Base-by-base conservation (phyloP, 1,140 invertebrate species). In the Aphaenogaster rudis region DNA sequence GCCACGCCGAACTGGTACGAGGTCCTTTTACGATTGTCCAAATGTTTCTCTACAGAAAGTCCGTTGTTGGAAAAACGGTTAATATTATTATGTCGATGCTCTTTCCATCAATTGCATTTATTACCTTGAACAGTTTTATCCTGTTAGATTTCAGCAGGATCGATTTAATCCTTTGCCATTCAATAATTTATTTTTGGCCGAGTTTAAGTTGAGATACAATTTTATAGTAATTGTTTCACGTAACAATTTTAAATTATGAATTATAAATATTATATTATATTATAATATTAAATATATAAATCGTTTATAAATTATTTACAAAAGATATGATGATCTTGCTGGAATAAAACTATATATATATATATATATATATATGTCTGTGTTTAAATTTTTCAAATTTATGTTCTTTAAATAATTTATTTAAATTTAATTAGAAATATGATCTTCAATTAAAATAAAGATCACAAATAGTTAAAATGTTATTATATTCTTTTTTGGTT, bases 1-100 rank as follows among this genome's bases (percentile, higher is more conserved):
- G 66, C 72, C 17, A 81, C 54, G 39, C 54, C 54, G 67, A 28
- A 57, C 45, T 76, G 69, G 54, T 84, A 82, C 79, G 39, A 28
- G 28, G 17, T 17, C 28, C 45, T 48, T 74, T 84, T 63, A 63
- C 69, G n/a, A 84, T 76, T 76, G 33, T n/a, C 28, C 13, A 61
- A 82, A 82, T 67, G 11, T 13, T 64, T 45, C 61, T 80, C 28
- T 61, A 11, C 36, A 39, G 39, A 61, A 45, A 81, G 48, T 21
- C 4, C 6, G 71, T 48, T 5, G 21, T 50, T 21, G 28, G 48
- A 72, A 13, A 74, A 59, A 71, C 15, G 28, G 54, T 57, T 50
- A 28, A 28, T 52, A 54, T 39, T 66, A 79, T 36, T 28, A 36
- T 33, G 61, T 54, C 36, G 6, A 69, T 57, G 8, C 3, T 69